Percentiles rank a stretch among this genome's conserved stretches.
phyloP scores from a whole-genome alignment of 2,888 invertebrate species.

The Dastarcus helophoroides region DNA sequence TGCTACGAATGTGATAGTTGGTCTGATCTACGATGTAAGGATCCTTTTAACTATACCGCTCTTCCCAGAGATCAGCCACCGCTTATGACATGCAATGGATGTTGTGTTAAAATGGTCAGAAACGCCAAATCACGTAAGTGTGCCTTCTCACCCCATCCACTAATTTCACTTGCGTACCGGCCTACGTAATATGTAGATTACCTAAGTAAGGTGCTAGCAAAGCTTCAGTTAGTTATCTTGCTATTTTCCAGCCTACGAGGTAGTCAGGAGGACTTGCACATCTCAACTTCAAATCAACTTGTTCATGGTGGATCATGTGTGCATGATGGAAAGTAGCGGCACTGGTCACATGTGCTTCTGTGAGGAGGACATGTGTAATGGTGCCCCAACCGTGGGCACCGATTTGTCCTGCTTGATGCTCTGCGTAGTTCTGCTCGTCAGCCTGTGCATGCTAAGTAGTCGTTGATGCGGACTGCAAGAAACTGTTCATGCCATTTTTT shows the following conservation, averaged over 20 bases:
- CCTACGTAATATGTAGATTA: too few species aligned
- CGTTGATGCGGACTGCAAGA: slow-evolving; percentile 6
- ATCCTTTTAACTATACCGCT: slow-evolving; percentile 88
- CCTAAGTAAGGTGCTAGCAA: too few species aligned
- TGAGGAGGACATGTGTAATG: slow-evolving; percentile 93
- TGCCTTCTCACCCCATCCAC: background rate
- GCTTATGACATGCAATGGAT: slow-evolving; percentile 79
- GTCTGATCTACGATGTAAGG: slow-evolving; percentile 80
- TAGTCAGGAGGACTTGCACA: slow-evolving; percentile 84
- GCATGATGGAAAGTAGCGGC: slow-evolving; percentile 98
- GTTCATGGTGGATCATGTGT: slow-evolving; percentile 97
- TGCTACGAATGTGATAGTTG: slow-evolving; percentile 93
- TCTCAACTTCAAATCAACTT: slow-evolving; percentile 89
- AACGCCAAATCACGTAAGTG: slow-evolving; percentile 80
- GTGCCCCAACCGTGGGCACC: slow-evolving; percentile 28
- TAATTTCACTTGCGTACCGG: too few species aligned
- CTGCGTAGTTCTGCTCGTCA: slow-evolving; percentile 21
- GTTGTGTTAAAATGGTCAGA: slow-evolving; percentile 92
- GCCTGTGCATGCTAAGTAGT: slow-evolving; percentile 24
- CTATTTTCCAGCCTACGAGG: slow-evolving; percentile 75
- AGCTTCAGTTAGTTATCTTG: too few species aligned
- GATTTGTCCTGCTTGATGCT: slow-evolving; percentile 27
- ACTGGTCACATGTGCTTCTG: slow-evolving; percentile 98
- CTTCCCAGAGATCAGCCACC: slow-evolving; percentile 80
- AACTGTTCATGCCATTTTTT: too few species aligned